Base-by-base conservation (phyloP, 2,113 vertebrate genomes). In the Agapornis roseicollis region DNA sequence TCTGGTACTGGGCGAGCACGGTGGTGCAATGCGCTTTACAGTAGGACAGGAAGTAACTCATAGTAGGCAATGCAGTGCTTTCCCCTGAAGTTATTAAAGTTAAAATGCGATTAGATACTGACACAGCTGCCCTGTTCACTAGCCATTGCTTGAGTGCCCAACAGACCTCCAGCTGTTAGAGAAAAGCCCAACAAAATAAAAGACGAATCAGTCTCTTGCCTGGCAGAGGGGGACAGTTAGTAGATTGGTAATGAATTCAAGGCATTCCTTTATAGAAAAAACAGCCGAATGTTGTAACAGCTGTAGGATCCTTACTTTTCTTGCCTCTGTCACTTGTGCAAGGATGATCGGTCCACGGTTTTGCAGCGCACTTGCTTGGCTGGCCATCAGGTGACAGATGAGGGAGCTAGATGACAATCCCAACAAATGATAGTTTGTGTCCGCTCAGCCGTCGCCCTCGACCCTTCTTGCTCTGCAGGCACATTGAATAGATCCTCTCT, bases 31-130 rank as follows among this genome's bases (percentile, higher is more conserved):
- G 98, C 18, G 98, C 97, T 94, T 98, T 99, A 97, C 99, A 99
- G 96, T 99, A 99, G 94, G 99, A 98, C 60, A 99, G 96, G 65
- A 98, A 99, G 94, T 99, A 99, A 97, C 98, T 99, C 98, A 99
- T 99, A 86, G 72, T 98, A 98, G 98, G 97, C 95, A 74, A 64
- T 77, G 93, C 88, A 90, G 80, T 2, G 3, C 44, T 96, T 85
- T 91, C 52, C 65, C 70, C 74, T 50, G 17, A 49, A 78, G 82
- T 73, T 88, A 61, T 93, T 87, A 44, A 89, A 93, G 50, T 76
- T 80, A 69, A 89, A 88, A 89, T 80, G 68, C 89, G 84, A 56
- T 66, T 56, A 92, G 94, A 61, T 42, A 80, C 19, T 78, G 70
- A 78, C 85, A 79, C 90, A 96, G 88, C 85, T 90, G 84, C 72